Evolutionary conservation across 1,140 invertebrate species (phyloP), one percentile per base, ranked within the genome.

Genomic region (Drosophila parabipectinata): DNA sequence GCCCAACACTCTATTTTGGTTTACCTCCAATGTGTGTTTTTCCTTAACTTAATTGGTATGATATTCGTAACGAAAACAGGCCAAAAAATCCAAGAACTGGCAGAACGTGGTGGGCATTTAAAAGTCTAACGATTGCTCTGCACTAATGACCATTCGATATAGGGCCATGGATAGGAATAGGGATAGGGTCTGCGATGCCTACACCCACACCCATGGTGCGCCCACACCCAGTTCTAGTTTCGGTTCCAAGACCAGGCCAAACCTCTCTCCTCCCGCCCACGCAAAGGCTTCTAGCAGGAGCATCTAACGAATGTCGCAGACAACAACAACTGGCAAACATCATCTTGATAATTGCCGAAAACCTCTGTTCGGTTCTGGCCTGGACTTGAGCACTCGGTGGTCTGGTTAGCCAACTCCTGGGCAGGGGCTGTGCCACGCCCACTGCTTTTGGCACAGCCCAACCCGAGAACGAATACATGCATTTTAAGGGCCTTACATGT

Each of bases 401-500:
- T 75, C 72, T 75, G 47, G 32, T 62, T 68, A 30, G 54, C 24
- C 55, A 62, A 41, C 63, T 68, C 4, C 63, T 15, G 21, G 30
- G 39, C 10, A 18, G 41, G 6, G n/a, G 37, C 7, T 15, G 18
- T 28, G 47, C 72, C 82, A 85, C 81, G 79, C 69, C 77, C 74
- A 81, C 62, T 44, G 48, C 10, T 41, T 53, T 14, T 7, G n/a
- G 50, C 44, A 14, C 53, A 62, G 34, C 48, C 52, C 45, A 63
- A 45, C 54, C 53, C 61, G 37, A 41, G 41, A 45, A 57, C 56
- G 72, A 60, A 54, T 72, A 88, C 75, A 87, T 83, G 76, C 61
- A 87, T 87, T 87, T 87, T 87, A 87, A 87, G 83, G 83, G 83
- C 83, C 83, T 79, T 83, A 87, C 83, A 87, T 87, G 84, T 87